phyloP scores from a whole-genome alignment of 2,888 invertebrate genomes.

The Helleia helle region DNA sequence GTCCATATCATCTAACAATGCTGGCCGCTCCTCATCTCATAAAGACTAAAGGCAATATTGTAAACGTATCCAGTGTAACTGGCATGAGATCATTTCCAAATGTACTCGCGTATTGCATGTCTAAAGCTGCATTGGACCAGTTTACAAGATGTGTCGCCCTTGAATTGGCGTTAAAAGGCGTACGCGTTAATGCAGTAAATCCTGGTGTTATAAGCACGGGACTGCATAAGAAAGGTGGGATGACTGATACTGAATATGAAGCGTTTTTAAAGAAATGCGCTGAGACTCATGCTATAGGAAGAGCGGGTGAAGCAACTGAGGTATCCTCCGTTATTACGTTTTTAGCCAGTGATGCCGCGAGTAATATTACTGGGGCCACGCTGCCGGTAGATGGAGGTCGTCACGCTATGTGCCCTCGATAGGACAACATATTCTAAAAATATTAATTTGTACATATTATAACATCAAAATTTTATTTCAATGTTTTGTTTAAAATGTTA shows the following conservation, averaged over 20 bases:
- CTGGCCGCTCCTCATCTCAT: slow-evolving; percentile 88
- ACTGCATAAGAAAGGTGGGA: slow-evolving; percentile 85
- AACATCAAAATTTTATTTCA: too few relatives aligned
- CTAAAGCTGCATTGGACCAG: slow-evolving; percentile 95
- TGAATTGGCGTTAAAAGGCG: slow-evolving; percentile 83
- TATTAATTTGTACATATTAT: too few relatives aligned
- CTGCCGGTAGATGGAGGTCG: slow-evolving; percentile 92
- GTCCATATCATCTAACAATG: slow-evolving; percentile 85
- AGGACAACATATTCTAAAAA: too few relatives aligned
- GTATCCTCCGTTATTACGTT: slow-evolving; percentile 92
- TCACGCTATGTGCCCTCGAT: slow-evolving; percentile 89
- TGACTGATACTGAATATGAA: slow-evolving; percentile 84
- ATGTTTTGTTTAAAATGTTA: too few relatives aligned
- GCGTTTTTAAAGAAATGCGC: slow-evolving; percentile 87
- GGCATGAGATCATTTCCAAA: slow-evolving; percentile 91
- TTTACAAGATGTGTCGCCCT: slow-evolving; percentile 92
- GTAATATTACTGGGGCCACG: slow-evolving; percentile 88
- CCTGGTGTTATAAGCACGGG: slow-evolving; percentile 95
- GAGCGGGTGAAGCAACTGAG: slow-evolving; percentile 87
- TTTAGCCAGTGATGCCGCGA: slow-evolving; percentile 87
- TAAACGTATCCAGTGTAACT: slow-evolving; percentile 95
- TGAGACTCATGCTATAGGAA: slow-evolving; percentile 90
- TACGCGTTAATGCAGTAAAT: slow-evolving; percentile 92
- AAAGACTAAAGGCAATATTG: slow-evolving; percentile 86
- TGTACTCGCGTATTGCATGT: slow-evolving; percentile 92